Base-by-base conservation (phyloP, 2,888 invertebrate genomes). In the Eulithis testata region DNA sequence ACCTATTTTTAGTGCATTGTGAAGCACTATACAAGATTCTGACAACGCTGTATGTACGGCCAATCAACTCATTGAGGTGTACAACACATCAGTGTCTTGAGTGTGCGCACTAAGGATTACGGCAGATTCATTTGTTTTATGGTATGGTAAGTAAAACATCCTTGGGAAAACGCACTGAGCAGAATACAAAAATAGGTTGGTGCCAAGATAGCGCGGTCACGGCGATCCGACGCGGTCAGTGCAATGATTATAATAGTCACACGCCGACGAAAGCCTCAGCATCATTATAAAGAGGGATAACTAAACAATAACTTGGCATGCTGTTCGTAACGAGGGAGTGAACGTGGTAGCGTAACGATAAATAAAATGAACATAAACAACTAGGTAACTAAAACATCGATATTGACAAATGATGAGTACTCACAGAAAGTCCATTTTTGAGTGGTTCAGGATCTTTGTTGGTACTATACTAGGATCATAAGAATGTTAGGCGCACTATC, bases 211-310 rank as follows among this genome's bases (percentile, higher is more conserved):
- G 87, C 85, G 83, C 87, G 87, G 84, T 83, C 85, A 88, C 87
- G 85, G 87, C 88, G 87, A 85, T 87, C 85, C 87, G 87, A 88
- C 90, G 90, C 91, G 91, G 87, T 88, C 93, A 89, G 89, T 91
- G 89, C 88, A 87, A 87, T 86, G 84, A 84, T 86, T 86, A 80
- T 85, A 40, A 55, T 44, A 85, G 87, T 90, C 89, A 90, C 87
- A 91, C 92, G 92, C 88, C 93, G 93, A 93, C 93, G 93, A 93
- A 93, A 93, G 93, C 93, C 93, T 93, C 93, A 90, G 90, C 93
- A 93, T 92, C 89, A 88, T 87, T 83, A 90, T 83, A 85, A 83
- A 82, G 77, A 87, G 87, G 80, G 77, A 79, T 84, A 89, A 90
- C 87, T 88, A 85, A 91, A 91, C 85, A 90, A 90, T 88, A 90